These are phyloP conservation scores for Scaptodrosophila latifasciaeformis DNA, from an alignment of 2,888 invertebrate genomes.

Conservation along the genomic window DNA sequence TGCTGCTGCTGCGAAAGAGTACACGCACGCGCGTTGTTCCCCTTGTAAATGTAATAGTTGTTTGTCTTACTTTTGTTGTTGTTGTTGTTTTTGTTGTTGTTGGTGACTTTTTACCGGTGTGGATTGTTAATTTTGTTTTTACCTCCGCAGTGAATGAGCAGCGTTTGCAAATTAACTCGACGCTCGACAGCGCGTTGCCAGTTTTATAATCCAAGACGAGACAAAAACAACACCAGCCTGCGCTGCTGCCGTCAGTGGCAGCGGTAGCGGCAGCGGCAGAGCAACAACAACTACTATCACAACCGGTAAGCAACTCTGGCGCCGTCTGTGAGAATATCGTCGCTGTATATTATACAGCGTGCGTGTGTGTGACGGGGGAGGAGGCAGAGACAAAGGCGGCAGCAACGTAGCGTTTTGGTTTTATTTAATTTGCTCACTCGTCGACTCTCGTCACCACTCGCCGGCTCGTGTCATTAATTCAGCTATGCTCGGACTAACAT, in stretches of 20 bases:
- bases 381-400: constrained; percentile 11
- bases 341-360: constrained; percentile 54
- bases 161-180: constrained; percentile 68
- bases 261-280: constrained; percentile 25
- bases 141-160: constrained; percentile 61
- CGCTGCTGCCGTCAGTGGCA: constrained; percentile 25
- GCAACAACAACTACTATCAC: constrained; percentile 20
- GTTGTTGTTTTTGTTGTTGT: constrained; percentile 13
- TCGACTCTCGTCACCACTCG: no score
- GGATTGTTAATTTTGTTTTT: constrained; percentile 24
- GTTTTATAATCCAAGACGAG: constrained; percentile 71
- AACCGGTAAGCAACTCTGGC: constrained; percentile 36
- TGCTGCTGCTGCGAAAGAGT: constrained; percentile 10
- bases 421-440: constrained; percentile 21
- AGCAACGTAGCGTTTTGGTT: constrained; percentile 17
- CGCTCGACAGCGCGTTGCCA: constrained; percentile 65
- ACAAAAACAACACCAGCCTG: no score
- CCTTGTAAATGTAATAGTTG: constrained; percentile 12
- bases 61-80: constrained; percentile 14
- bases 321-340: constrained; percentile 37
- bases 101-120: constrained; percentile 6
- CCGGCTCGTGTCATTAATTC: no score
- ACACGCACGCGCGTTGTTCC: constrained; percentile 11
- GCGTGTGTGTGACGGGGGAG: constrained; percentile 32
- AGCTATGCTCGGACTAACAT: no score